phyloP scores from a whole-genome alignment of 2,888 invertebrate species.

The Tinea semifulvella region DNA sequence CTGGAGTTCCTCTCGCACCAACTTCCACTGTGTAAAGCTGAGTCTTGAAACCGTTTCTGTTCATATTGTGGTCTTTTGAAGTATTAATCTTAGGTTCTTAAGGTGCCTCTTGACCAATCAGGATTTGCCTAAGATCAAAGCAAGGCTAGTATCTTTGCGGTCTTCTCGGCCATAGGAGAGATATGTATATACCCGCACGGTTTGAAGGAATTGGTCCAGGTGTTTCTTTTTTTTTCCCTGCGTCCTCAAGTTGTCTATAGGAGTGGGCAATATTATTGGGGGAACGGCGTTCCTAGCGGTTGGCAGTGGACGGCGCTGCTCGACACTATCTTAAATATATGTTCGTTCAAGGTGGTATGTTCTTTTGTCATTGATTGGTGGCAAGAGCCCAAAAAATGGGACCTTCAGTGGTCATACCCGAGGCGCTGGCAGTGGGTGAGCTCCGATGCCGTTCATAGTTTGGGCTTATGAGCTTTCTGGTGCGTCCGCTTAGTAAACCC shows the following conservation, averaged over 20 bases:
- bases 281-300: constrained; percentile 6
- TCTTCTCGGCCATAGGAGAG: neutral
- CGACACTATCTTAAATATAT: constrained; percentile 7
- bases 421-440: no score
- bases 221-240: neutral
- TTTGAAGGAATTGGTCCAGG: neutral
- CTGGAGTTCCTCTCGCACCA: no score
- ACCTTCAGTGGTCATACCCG: no score
- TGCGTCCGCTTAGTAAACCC: no score
- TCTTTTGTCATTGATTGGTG: neutral
- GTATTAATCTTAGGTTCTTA: no score
- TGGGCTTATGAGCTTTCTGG: no score
- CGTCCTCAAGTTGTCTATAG: neutral
- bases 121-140: neutral
- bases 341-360: constrained; percentile 1
- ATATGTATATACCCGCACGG: neutral
- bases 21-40: no score
- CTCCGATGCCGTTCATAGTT: no score
- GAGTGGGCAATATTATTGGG: neutral
- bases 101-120: neutral
- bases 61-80: no score
- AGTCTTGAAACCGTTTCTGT: no score
- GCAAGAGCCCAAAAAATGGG: no score
- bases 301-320: constrained; percentile 12
- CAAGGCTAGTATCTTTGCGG: neutral